Percentiles rank a stretch among this genome's conserved stretches.
Evolutionary conservation across 2,888 invertebrate species (phyloP).

Genomic region (Dicycla oo): DNA sequence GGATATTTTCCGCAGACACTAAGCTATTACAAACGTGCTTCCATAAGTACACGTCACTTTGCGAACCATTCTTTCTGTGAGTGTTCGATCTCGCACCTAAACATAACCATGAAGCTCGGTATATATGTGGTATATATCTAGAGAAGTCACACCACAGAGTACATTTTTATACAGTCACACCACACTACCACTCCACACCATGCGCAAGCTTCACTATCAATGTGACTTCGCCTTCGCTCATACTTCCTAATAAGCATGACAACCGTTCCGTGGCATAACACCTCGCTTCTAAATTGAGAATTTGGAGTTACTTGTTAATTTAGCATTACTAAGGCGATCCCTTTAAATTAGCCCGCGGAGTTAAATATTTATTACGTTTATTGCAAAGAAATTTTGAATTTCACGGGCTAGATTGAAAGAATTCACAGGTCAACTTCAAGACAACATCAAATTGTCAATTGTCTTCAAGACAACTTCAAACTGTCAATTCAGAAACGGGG

Average conservation of each 20-base stretch:
- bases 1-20: neutral
- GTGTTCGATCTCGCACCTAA: neutral
- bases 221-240: slow-evolving; percentile 1
- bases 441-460: neutral
- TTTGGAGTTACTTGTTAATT: neutral
- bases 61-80: neutral
- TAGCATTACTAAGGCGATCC: neutral
- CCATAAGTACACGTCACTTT: neutral
- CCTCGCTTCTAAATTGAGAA: neutral
- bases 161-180: too few relatives aligned
- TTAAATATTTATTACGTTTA: neutral
- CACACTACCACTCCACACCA: neutral
- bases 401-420: neutral
- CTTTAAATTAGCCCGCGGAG: neutral
- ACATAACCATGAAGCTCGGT: neutral
- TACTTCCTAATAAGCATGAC: slow-evolving; percentile 9
- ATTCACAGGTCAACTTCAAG: too few relatives aligned
- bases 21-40: neutral
- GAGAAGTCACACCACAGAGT: neutral
- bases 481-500: neutral
- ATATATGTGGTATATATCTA: slow-evolving; percentile 1
- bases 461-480: too few relatives aligned
- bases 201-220: neutral
- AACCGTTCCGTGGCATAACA: neutral
- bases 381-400: neutral